Evolutionary conservation across 2,113 vertebrate genomes (phyloP).

Genomic region (Ciconia stormi): DNA sequence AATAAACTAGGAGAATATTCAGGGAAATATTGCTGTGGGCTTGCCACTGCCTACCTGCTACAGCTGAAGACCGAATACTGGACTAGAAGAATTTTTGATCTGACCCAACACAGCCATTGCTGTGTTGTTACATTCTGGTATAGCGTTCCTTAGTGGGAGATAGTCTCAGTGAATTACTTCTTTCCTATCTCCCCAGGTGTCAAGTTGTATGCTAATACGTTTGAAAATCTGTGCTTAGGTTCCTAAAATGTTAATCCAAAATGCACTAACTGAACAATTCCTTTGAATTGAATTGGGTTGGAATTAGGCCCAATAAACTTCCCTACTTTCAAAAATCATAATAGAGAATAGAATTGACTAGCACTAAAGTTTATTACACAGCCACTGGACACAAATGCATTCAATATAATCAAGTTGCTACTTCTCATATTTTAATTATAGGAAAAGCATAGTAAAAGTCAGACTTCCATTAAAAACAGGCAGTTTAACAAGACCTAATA

Average conservation of each 20-base stretch:
- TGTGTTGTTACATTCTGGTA: not conserved
- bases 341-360: constrained; percentile 23
- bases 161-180: not conserved
- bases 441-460: constrained; percentile 51
- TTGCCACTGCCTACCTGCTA: not conserved
- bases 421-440: constrained; percentile 60
- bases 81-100: not conserved
- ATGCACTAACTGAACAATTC: not conserved
- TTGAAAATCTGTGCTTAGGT: not conserved
- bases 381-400: constrained; percentile 34
- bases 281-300: not conserved
- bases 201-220: not conserved
- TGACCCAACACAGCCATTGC: not conserved
- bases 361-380: constrained; percentile 36
- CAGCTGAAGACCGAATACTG: not conserved
- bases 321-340: not conserved
- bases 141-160: not conserved
- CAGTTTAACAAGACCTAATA: constrained; percentile 52
- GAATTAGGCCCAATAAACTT: constrained; percentile 7
- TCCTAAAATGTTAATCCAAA: not conserved
- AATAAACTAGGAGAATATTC: not conserved
- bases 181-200: not conserved
- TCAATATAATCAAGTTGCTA: constrained; percentile 39
- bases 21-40: not conserved
- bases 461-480: constrained; percentile 37